Conservation (phyloP, 30 jellyfish, hydroid and myxozoan species). For the Nemopilema nomurai region DNA sequence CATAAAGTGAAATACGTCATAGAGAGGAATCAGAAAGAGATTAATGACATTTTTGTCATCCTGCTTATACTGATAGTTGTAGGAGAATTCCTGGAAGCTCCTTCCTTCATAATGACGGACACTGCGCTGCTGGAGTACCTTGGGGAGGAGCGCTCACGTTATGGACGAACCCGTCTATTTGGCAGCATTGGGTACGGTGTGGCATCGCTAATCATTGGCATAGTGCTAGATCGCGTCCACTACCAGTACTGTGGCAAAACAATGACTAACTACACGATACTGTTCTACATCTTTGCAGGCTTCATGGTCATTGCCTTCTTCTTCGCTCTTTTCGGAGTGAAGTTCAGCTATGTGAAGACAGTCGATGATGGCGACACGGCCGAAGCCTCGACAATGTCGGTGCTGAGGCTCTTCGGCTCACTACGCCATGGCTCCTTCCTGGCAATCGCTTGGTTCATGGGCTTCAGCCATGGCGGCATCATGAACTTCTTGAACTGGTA, state of each 20-base stretch:
- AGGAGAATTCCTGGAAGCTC: slow-evolving; percentile 99
- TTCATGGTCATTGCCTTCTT: slow-evolving; percentile 89
- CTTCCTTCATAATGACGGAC: slow-evolving; percentile 96
- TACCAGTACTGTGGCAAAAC: slow-evolving; percentile 82
- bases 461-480: slow-evolving; percentile 98
- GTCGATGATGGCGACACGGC: neutral
- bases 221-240: slow-evolving; percentile 80
- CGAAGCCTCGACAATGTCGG: slow-evolving; percentile 50
- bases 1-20: slow-evolving; percentile 50
- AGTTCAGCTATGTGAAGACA: slow-evolving; percentile 60
- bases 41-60: slow-evolving; percentile 72
- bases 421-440: slow-evolving; percentile 79
- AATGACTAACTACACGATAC: slow-evolving; percentile 76
- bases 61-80: slow-evolving; percentile 78
- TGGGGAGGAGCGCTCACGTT: slow-evolving; percentile 84
- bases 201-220: slow-evolving; percentile 95
- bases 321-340: slow-evolving; percentile 77
- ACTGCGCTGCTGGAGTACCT: slow-evolving; percentile 92
- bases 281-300: slow-evolving; percentile 85
- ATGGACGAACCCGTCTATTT: slow-evolving; percentile 93
- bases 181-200: slow-evolving; percentile 99
- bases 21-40: slow-evolving; percentile 78
- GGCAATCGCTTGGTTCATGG: slow-evolving; percentile 91
- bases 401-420: slow-evolving; percentile 57
- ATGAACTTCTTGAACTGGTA: slow-evolving; percentile 99